Evolutionary conservation across 2,113 vertebrate genomes (phyloP), one percentile per base, ranked within the genome.

Genomic region (Nycticryphes semicollaris): DNA sequence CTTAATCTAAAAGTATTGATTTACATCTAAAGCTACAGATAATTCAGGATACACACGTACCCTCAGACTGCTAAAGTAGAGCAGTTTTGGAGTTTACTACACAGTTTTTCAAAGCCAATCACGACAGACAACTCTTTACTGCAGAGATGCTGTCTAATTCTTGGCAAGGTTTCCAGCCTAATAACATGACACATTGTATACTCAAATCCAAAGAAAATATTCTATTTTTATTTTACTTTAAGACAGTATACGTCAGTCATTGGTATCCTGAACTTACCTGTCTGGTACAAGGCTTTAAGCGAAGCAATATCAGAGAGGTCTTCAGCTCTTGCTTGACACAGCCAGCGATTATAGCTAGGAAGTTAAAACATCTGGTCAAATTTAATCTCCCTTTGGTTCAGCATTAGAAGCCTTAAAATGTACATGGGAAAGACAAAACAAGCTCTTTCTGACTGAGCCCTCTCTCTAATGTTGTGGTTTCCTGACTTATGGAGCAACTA

Each of bases 301-400:
- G 99, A 99, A 66, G 99, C 99, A 81, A 99, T 98, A 97, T 99
- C 99, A 12, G 99, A 99, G 53, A 99, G 98, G 92, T 99, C 99
- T 86, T 99, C 99, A 43, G 99, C 98, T 98, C 99, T 98, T 69
- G 99, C 99, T 97, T 98, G 98, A 97, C 99, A 99, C 87, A 99
- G 96, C 99, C 99, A 99, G 87, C 99, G 99, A 92, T 99, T 99
- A 67, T 99, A 99, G 97, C 99, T 99, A 97, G 57, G 97, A 89
- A 94, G 86, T 80, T 72, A 94, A 97, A 87, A 94, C 33, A 94
- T 27, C 19, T 50, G 79, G 56, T 96, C 82, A 97, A 87, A 66
- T 68, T 33, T 76, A 31, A 78, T 28, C 2, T 18, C 10, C 1
- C 21, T 51, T 51, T 10, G 43, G 62, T 87, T 54, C 31, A 72